Evolutionary conservation across 2,113 vertebrate genomes (phyloP).

Genomic region (Stigmatopora argus): DNA sequence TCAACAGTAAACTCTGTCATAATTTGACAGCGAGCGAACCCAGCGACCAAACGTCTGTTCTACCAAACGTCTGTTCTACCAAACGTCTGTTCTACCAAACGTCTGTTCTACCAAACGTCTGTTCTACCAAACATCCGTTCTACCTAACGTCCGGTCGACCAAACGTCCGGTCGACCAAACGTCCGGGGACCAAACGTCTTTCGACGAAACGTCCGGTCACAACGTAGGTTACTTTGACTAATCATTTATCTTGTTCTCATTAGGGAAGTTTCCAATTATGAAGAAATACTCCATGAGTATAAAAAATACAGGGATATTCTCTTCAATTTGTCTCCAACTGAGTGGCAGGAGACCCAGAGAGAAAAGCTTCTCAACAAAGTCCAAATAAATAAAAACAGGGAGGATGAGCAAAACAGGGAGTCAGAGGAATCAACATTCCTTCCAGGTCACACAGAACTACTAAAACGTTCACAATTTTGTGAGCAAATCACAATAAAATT

Average conservation of each 20-base stretch:
- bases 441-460: constrained; percentile 15
- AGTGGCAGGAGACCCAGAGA: constrained; percentile 75
- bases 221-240: too few species aligned
- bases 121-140: too few species aligned
- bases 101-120: too few species aligned
- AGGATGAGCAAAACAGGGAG: constrained; percentile 7
- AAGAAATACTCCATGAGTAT: constrained; percentile 78
- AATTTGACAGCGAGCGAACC: too few species aligned
- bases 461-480: background rate
- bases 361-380: constrained; percentile 30
- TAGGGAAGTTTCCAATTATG: constrained; percentile 77
- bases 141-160: too few species aligned
- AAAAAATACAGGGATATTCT: constrained; percentile 80
- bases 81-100: too few species aligned
- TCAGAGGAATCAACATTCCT: background rate
- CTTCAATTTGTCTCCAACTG: constrained; percentile 77
- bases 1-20: too few species aligned
- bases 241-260: background rate
- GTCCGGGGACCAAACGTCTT: too few species aligned
- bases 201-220: too few species aligned
- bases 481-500: background rate
- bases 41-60: too few species aligned
- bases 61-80: too few species aligned
- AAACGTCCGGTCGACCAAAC: too few species aligned
- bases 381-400: background rate